A percentile compares a stretch with the other conserved stretches of the same genome.
phyloP scores from a whole-genome alignment of 2,113 vertebrate species.

The Hippocampus mohnikei region DNA sequence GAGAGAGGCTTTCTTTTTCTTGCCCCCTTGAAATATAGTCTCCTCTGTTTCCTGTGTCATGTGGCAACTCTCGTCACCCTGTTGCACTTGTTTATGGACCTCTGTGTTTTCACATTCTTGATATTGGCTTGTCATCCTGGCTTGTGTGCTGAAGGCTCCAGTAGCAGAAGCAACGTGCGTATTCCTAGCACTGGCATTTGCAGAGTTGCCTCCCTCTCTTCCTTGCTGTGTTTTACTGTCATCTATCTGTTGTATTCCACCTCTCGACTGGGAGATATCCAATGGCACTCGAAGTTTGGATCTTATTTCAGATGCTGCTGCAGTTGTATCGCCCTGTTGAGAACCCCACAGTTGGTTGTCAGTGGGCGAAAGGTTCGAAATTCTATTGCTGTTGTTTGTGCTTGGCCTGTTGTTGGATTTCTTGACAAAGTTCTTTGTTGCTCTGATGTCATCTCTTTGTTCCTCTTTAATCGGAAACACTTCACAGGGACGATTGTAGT shows the following conservation, averaged over 20 bases:
- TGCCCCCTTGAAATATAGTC: constrained; percentile 53
- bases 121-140: constrained; percentile 54
- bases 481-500: constrained; percentile 72
- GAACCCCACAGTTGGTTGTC: constrained; percentile 44
- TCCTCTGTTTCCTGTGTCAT: constrained; percentile 65
- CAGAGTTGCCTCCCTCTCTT: constrained; percentile 50
- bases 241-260: constrained; percentile 32
- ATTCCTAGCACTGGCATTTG: constrained; percentile 55
- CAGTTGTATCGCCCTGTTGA: constrained; percentile 27
- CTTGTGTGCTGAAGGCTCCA: constrained; percentile 31
- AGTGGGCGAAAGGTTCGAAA: constrained; percentile 45
- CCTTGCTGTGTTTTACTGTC: constrained; percentile 36
- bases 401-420: constrained; percentile 40
- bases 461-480: constrained; percentile 49
- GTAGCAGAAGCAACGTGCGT: constrained; percentile 39
- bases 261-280: constrained; percentile 44
- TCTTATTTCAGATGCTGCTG: constrained; percentile 36
- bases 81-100: constrained; percentile 56
- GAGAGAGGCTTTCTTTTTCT: constrained; percentile 66
- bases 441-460: constrained; percentile 33
- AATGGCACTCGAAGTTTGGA: constrained; percentile 49
- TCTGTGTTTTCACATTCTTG: constrained; percentile 45
- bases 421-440: constrained; percentile 24
- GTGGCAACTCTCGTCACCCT: constrained; percentile 42
- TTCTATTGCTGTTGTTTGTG: constrained; percentile 53